phyloP scores from a whole-genome alignment of 1,140 invertebrate genomes.

The Drosophila suzukii region DNA sequence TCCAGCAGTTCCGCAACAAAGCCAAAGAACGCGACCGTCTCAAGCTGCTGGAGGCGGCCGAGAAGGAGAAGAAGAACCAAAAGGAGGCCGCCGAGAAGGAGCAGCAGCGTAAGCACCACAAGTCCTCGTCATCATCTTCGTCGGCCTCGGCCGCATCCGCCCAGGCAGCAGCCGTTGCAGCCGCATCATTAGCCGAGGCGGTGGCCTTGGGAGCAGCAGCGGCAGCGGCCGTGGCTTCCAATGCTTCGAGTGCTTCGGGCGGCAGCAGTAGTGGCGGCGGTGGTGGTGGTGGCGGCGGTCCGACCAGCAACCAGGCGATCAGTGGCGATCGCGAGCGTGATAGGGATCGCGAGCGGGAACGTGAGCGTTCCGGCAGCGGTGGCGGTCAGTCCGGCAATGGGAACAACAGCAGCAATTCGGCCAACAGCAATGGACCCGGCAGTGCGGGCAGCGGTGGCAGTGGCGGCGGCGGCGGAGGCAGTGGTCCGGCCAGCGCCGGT shows the following conservation, averaged over 20 bases:
- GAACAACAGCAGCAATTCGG: conserved; percentile 64
- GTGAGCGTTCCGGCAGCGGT: conserved; percentile 44
- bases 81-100: conserved; percentile 90
- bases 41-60: conserved; percentile 92
- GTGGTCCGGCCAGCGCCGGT: conserved; percentile 32
- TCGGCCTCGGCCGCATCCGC: conserved; percentile 30
- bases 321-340: conserved; percentile 33
- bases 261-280: conserved; percentile 4
- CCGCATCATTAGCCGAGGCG: conserved; percentile 26
- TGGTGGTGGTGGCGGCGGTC: conserved; percentile 3
- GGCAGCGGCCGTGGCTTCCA: conserved; percentile 10
- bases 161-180: conserved; percentile 13
- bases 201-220: conserved; percentile 85
- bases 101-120: conserved; percentile 87
- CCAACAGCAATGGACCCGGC: conserved; percentile 67
- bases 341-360: conserved; percentile 16
- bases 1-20: conserved; percentile 95
- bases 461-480: conserved; percentile 32
- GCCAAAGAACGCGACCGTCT: conserved; percentile 97
- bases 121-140: conserved; percentile 67
- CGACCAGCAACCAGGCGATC: conserved; percentile 21
- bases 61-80: conserved; percentile 93
- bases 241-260: conserved; percentile 8
- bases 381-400: conserved; percentile 25
- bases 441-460: conserved; percentile 66